Percentiles rank a stretch among this genome's conserved stretches.
phyloP scores from a whole-genome alignment of 2,797 vertebrate genomes.

The Neosilurus hyrtlii region DNA sequence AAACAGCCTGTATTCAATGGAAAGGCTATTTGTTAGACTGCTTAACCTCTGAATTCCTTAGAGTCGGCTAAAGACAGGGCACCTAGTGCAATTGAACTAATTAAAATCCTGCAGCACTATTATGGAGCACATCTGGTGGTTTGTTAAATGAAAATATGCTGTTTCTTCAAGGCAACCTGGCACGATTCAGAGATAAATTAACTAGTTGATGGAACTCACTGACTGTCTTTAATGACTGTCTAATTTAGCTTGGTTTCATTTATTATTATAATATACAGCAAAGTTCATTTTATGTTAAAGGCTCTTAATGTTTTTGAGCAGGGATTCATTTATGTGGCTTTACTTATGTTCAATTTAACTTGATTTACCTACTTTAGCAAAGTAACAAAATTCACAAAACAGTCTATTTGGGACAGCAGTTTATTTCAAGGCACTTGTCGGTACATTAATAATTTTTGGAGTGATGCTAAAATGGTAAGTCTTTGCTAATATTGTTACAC shows the following conservation, averaged over 20 bases:
- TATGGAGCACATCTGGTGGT: slow-evolving; percentile 50
- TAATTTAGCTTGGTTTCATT: background rate
- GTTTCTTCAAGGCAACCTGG: slow-evolving; percentile 9
- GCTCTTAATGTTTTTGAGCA: background rate
- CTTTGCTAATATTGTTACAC: background rate
- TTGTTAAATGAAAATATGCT: slow-evolving; percentile 40
- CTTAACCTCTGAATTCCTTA: slow-evolving; percentile 46
- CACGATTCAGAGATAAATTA: slow-evolving; percentile 16
- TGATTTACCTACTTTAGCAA: background rate
- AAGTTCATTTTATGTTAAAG: background rate
- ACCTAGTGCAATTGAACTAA: slow-evolving; percentile 48
- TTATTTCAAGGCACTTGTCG: background rate
- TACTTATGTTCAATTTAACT: background rate
- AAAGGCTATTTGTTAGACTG: slow-evolving; percentile 50
- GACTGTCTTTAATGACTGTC: background rate
- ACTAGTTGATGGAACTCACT: slow-evolving; percentile 2
- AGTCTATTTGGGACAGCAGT: too few species aligned
- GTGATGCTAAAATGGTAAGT: slow-evolving; percentile 4
- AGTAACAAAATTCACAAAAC: background rate
- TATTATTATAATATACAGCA: background rate
- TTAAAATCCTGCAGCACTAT: slow-evolving; percentile 46
- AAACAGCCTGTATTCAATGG: slow-evolving; percentile 47
- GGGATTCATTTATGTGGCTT: background rate
- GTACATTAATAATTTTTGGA: slow-evolving; percentile 13
- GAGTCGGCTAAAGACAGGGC: slow-evolving; percentile 29